Percentiles rank a stretch among this genome's conserved stretches.
These are phyloP conservation scores for Carapus acus DNA, from an alignment of 2,797 vertebrate genomes.

Conservation along the genomic window DNA sequence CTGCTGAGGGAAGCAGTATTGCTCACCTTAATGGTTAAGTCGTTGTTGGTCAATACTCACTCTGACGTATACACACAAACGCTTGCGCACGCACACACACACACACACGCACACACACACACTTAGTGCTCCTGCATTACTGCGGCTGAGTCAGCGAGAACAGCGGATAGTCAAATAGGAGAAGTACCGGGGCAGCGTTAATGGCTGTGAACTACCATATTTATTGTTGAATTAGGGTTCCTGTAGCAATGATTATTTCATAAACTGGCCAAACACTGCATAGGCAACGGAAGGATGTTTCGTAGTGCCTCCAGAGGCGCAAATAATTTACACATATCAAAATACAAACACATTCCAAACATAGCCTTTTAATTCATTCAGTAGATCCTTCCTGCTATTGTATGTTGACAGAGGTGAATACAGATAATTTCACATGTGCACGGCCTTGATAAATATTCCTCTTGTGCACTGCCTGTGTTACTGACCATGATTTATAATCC, in stretches of 20 bases:
- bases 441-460: too few relatives aligned
- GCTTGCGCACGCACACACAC: too few relatives aligned
- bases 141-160: conserved; percentile 49
- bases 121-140: conserved; percentile 37
- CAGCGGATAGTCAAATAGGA: conserved; percentile 29
- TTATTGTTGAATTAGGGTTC: conserved; percentile 21
- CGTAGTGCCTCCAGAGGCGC: too few relatives aligned
- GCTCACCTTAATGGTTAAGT: conserved; percentile 48
- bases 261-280: not conserved
- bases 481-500: too few relatives aligned
- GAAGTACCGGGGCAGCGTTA: conserved; percentile 21
- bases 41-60: conserved; percentile 47
- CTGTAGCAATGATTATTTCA: conserved; percentile 22
- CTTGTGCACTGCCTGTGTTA: too few relatives aligned
- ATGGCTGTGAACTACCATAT: conserved; percentile 27
- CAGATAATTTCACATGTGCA: too few relatives aligned
- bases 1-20: conserved; percentile 49
- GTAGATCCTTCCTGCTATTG: too few relatives aligned
- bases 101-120: conserved; percentile 23
- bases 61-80: conserved; percentile 21
- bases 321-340: too few relatives aligned
- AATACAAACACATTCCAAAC: too few relatives aligned
- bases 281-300: not conserved
- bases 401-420: too few relatives aligned
- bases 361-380: too few relatives aligned